These are phyloP conservation scores for Tachina grossa DNA, from an alignment of 2,888 invertebrate genomes.

Conservation along the genomic window DNA sequence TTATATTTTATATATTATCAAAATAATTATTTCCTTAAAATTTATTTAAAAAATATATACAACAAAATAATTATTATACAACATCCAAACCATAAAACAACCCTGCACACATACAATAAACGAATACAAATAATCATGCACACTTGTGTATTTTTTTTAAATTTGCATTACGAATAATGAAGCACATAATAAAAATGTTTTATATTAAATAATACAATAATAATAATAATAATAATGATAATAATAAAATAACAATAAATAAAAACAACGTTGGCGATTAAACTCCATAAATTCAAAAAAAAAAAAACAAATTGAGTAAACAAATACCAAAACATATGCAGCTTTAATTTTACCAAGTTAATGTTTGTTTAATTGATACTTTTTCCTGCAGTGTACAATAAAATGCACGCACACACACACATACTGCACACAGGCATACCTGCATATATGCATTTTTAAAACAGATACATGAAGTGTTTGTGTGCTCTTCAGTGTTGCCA, in stretches of 20 bases:
- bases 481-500: too few species aligned
- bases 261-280: conserved; percentile 26
- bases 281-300: conserved; percentile 15
- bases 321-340: conserved; percentile 29
- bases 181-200: conserved; percentile 40
- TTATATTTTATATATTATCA: too few species aligned
- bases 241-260: conserved; percentile 12
- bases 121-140: neutral
- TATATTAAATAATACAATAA: conserved; percentile 27
- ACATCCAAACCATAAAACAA: neutral
- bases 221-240: neutral
- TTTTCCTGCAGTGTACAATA: conserved; percentile 28
- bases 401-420: neutral
- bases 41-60: neutral
- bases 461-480: neutral
- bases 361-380: conserved; percentile 29
- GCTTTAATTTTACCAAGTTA: conserved; percentile 19
- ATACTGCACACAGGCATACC: neutral
- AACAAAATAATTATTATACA: neutral
- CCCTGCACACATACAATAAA: neutral
- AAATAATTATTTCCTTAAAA: conserved; percentile 1
- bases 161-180: conserved; percentile 49
- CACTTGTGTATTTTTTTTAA: neutral
- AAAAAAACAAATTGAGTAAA: neutral
- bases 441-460: neutral